A percentile compares a stretch with the other conserved stretches of the same genome.
These are phyloP conservation scores for Burhinus oedicnemus DNA, from an alignment of 2,113 vertebrate genomes.

Conservation along the genomic window DNA sequence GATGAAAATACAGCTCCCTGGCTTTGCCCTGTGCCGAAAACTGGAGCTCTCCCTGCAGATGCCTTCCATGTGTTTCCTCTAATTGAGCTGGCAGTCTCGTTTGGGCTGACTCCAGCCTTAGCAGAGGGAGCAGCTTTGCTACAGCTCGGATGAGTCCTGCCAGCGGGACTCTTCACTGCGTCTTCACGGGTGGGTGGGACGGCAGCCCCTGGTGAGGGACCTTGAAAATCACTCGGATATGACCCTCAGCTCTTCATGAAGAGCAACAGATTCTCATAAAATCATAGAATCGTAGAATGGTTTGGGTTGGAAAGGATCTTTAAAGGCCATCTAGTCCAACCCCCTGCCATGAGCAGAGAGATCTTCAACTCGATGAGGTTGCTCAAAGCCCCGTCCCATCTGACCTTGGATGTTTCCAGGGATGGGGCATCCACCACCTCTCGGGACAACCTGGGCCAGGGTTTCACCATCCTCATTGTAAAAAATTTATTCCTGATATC, in stretches of 20 bases:
- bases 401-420: no score
- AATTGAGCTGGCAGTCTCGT: not conserved
- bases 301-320: no score
- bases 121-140: not conserved
- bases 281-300: no score
- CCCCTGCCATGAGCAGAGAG: no score
- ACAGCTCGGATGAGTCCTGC: not conserved
- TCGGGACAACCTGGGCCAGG: no score
- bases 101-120: not conserved
- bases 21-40: not conserved
- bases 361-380: no score
- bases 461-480: no score
- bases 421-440: no score
- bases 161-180: fast-evolving
- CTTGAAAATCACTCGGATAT: not conserved
- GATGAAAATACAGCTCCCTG: not conserved
- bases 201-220: not conserved
- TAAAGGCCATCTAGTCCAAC: no score
- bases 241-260: not conserved
- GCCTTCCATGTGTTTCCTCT: not conserved
- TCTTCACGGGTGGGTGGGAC: not conserved
- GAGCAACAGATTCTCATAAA: not conserved
- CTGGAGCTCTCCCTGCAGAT: not conserved
- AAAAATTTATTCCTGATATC: no score
- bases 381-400: no score